A percentile compares a stretch with the other conserved stretches of the same genome.
phyloP scores from a whole-genome alignment of 2,797 vertebrate species.

The Pyrocephalus nanus region DNA sequence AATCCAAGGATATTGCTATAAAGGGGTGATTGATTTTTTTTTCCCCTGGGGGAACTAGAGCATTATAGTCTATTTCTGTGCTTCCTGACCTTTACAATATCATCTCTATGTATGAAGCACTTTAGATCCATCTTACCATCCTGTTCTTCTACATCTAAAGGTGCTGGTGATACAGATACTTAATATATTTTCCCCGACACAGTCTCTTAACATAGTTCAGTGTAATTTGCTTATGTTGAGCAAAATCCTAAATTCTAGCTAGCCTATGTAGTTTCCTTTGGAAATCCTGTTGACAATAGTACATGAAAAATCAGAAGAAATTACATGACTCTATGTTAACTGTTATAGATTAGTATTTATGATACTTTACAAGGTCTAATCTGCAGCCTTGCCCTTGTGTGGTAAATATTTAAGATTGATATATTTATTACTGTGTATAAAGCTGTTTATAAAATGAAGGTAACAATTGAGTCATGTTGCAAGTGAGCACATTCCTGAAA shows the following conservation, averaged over 20 bases:
- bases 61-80: neutral
- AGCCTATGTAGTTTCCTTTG: neutral
- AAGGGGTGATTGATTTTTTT: neutral
- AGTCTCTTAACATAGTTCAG: neutral
- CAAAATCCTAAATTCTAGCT: neutral
- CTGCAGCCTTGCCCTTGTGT: neutral
- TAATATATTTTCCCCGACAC: neutral
- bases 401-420: neutral
- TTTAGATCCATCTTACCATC: neutral
- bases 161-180: neutral
- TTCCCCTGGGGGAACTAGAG: neutral
- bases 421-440: neutral
- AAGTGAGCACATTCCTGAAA: neutral
- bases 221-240: neutral
- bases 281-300: neutral
- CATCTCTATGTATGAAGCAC: neutral
- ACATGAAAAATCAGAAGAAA: neutral
- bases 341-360: neutral
- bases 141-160: neutral
- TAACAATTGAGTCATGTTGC: neutral
- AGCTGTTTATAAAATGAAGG: neutral
- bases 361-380: neutral
- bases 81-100: slow-evolving; percentile 15
- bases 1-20: neutral
- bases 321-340: accelerated